Conservation (phyloP, 2,888 invertebrate genomes). For the Gymnoscelis rufifasciata region DNA sequence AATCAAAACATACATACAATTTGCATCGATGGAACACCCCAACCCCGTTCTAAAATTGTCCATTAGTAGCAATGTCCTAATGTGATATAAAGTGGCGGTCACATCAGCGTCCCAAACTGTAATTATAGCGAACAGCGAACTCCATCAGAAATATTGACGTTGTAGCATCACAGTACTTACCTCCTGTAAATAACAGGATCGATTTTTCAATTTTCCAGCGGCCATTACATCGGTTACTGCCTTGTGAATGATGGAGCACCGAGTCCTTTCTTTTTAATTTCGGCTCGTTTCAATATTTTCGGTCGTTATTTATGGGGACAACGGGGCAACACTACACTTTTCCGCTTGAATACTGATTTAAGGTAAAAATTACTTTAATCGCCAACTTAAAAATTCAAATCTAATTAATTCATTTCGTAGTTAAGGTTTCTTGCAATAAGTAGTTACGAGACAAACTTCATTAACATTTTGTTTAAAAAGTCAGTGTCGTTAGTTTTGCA, state of each 20-base stretch:
- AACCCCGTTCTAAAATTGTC: too few relatives aligned
- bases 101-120: constrained; percentile 17
- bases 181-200: constrained; percentile 13
- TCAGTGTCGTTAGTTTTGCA: too few relatives aligned
- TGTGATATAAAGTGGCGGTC: constrained; percentile 20
- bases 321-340: not conserved
- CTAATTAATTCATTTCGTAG: too few relatives aligned
- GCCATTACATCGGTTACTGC: constrained; percentile 11
- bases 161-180: constrained; percentile 14
- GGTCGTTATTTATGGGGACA: not conserved
- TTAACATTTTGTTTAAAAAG: too few relatives aligned
- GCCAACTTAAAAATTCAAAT: too few relatives aligned
- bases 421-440: too few relatives aligned
- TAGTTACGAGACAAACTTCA: too few relatives aligned
- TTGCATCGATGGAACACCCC: too few relatives aligned
- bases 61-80: constrained; percentile 9
- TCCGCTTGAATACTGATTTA: not conserved
- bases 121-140: constrained; percentile 13
- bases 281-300: constrained; percentile 1
- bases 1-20: too few relatives aligned
- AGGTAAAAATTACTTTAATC: too few relatives aligned
- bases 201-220: constrained; percentile 22
- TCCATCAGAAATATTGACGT: constrained; percentile 15
- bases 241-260: constrained; percentile 6
- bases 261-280: constrained; percentile 5